Conservation (phyloP, 2,888 invertebrate species). For the Polydrusus tereticollis region DNA sequence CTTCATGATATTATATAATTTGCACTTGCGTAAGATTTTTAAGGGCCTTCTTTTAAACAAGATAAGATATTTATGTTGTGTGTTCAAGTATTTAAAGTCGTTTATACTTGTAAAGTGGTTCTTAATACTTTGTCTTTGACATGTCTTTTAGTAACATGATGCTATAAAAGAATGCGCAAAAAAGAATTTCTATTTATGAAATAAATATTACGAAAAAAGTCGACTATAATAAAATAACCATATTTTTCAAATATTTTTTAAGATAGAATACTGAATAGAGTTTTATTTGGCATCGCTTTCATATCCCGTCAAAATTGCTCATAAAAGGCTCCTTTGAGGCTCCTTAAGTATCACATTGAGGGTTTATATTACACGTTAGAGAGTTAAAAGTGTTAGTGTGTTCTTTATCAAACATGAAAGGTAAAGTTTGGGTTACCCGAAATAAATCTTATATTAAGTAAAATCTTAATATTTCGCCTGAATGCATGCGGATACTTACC, state of each 20-base stretch:
- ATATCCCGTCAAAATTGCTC: background rate
- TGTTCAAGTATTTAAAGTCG: too few relatives aligned
- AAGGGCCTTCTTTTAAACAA: too few relatives aligned
- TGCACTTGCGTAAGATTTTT: too few relatives aligned
- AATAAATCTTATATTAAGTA: background rate
- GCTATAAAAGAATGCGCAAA: too few relatives aligned
- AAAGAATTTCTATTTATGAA: background rate
- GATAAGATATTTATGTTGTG: too few relatives aligned
- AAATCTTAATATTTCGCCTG: too few relatives aligned
- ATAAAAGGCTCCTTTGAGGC: background rate
- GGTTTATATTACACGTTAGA: background rate
- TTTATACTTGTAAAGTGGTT: too few relatives aligned
- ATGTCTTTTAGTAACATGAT: too few relatives aligned
- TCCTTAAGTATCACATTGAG: background rate
- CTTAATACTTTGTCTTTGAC: too few relatives aligned
- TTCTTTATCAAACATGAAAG: background rate
- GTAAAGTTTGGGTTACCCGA: background rate
- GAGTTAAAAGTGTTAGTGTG: background rate
- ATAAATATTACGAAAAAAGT: background rate
- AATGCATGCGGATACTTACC: too few relatives aligned
- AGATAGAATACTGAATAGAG: background rate
- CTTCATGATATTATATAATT: too few relatives aligned
- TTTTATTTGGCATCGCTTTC: background rate
- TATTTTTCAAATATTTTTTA: background rate
- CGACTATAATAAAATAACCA: background rate